These are phyloP conservation scores for Porphyrio hochstetteri DNA, from an alignment of 2,113 vertebrate genomes.

Conservation along the genomic window DNA sequence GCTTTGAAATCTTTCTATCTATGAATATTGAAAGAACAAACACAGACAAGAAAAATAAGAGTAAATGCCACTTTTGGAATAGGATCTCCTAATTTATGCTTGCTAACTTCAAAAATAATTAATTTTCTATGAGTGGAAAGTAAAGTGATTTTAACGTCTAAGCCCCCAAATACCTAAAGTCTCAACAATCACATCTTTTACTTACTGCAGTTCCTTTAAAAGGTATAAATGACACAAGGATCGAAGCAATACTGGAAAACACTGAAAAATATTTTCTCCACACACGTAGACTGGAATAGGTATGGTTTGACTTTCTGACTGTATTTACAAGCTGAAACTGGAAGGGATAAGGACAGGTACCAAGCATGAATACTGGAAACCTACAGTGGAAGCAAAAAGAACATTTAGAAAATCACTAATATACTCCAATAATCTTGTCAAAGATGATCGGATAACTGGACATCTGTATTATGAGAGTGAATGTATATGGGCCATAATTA, in stretches of 20 bases:
- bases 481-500: background rate
- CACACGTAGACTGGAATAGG: background rate
- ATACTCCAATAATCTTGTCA: background rate
- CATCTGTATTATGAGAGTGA: background rate
- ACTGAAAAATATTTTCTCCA: background rate
- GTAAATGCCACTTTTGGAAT: background rate
- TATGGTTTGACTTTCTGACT: background rate
- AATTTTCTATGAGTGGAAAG: background rate
- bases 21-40: background rate
- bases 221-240: background rate
- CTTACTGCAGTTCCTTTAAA: background rate
- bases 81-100: background rate
- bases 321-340: background rate
- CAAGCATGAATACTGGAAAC: background rate
- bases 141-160: background rate
- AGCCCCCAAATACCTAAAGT: background rate
- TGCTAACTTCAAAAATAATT: background rate
- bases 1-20: background rate
- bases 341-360: background rate
- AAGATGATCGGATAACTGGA: background rate
- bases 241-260: background rate
- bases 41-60: background rate
- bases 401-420: background rate
- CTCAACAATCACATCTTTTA: background rate
- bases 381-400: background rate